Evolutionary conservation across 1,140 invertebrate genomes (phyloP).

Genomic region (Galendromus occidentalis): DNA sequence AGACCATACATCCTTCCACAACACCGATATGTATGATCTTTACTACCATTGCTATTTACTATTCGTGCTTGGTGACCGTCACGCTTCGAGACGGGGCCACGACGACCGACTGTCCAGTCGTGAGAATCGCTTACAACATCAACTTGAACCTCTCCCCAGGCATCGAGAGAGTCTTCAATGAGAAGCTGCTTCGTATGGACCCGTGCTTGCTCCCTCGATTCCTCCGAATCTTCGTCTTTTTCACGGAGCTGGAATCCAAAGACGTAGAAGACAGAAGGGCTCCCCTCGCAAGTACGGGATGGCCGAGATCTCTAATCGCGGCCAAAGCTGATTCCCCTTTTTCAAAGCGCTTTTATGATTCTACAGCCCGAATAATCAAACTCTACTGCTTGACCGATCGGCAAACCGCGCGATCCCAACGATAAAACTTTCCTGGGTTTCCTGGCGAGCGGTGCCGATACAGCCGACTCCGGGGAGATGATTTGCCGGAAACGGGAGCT

Average conservation of each 20-base stretch:
- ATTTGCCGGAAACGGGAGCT: slow-evolving; percentile 23
- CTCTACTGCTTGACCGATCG: slow-evolving; percentile 97
- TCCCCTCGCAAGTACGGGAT: slow-evolving; percentile 81
- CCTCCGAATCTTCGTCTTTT: slow-evolving; percentile 59
- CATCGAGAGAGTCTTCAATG: slow-evolving; percentile 92
- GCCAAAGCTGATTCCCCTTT: slow-evolving; percentile 74
- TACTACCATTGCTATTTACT: slow-evolving; percentile 73
- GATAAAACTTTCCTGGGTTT: slow-evolving; percentile 67
- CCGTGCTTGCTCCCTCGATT: slow-evolving; percentile 63
- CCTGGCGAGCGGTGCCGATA: slow-evolving; percentile 9
- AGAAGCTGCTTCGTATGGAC: slow-evolving; percentile 84
- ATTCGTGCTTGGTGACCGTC: slow-evolving; percentile 84
- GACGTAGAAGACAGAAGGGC: slow-evolving; percentile 88
- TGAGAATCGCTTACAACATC: slow-evolving; percentile 93
- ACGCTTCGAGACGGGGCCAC: slow-evolving; percentile 96
- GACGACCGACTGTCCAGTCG: slow-evolving; percentile 95
- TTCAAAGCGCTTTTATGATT: slow-evolving; percentile 87
- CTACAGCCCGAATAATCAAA: slow-evolving; percentile 55
- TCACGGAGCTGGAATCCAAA: slow-evolving; percentile 94
- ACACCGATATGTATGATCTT: slow-evolving; percentile 93
- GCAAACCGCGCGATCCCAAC: slow-evolving; percentile 91
- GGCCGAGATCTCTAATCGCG: slow-evolving; percentile 68
- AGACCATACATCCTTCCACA: slow-evolving; percentile 98
- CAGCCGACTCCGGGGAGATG: slow-evolving; percentile 20
- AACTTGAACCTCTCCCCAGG: slow-evolving; percentile 99